Evolutionary conservation across 2,113 vertebrate species (phyloP).

Genomic region (Turnix velox): DNA sequence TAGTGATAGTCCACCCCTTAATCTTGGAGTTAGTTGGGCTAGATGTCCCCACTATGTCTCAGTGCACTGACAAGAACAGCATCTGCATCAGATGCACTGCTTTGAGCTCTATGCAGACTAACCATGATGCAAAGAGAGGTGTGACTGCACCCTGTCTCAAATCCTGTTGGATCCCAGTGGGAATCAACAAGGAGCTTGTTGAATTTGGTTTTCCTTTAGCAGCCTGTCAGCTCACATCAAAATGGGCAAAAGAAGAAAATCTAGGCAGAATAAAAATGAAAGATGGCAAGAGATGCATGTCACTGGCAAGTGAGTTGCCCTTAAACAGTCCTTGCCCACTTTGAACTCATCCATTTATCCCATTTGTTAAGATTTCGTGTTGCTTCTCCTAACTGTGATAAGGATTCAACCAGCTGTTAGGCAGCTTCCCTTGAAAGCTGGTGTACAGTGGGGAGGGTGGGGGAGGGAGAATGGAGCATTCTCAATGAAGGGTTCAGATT

Average conservation of each 20-base stretch:
- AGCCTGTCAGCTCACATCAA: background rate
- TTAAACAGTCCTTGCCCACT: background rate
- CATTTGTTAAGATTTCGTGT: background rate
- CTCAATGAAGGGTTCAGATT: background rate
- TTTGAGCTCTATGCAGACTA: background rate
- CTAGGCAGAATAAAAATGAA: background rate
- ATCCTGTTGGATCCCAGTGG: background rate
- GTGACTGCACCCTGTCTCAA: background rate
- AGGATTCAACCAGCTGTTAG: background rate
- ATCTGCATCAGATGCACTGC: background rate
- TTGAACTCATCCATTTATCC: background rate
- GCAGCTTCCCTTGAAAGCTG: background rate
- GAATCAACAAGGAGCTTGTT: background rate
- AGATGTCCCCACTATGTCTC: background rate
- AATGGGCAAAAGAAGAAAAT: background rate
- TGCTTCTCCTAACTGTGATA: background rate
- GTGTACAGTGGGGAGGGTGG: background rate
- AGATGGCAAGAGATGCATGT: fast-evolving
- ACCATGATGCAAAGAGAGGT: background rate
- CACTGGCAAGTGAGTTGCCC: background rate
- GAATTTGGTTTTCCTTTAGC: background rate
- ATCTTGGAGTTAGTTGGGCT: background rate
- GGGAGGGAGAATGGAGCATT: background rate
- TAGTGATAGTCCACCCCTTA: background rate
- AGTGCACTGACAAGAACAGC: background rate